Base-by-base conservation (phyloP, 2,888 invertebrate genomes). In the Lasioglossum malachurum region DNA sequence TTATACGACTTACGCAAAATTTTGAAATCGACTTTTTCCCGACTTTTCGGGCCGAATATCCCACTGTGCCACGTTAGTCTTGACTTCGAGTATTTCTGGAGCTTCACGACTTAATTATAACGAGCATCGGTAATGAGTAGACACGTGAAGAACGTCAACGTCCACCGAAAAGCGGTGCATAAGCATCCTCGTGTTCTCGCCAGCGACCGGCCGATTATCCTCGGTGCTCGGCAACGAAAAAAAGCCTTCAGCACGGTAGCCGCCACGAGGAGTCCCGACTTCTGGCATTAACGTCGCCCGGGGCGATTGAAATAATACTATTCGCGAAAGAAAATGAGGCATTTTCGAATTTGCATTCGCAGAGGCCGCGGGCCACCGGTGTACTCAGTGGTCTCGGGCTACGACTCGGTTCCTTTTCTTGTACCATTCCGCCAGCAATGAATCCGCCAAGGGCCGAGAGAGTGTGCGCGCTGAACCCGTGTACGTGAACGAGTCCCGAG, bases 341-440 rank as follows among this genome's bases (percentile, higher is more conserved):
- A 91, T 92, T 91, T 92, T 89, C 87, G 88, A 92, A 93, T 93
- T 93, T 92, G 92, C 92, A 93, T 93, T 90, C 87, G 80, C 83
- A 57, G 71, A 84, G 75, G 88, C 88, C 91, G 75, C 73, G 85
- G 80, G 89, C 79, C 84, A 83, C 76, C 69, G 80, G 75, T 91
- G 89, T 89, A 87, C 88, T 89, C 89, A 84, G 80, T 76, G 79
- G 46, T 85, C 87, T 76, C 57, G 46, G 75, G 41, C 64, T 57
- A 78, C n/a, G 69, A 31, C 72, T 27, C 67, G 64, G 35, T 64
- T 73, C 74, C 73, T 49, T 86, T 85, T 82, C 86, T 85, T 78
- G 46, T 73, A 78, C 86, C 76, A 78, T 76, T 72, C 44, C 73
- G 60, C 31, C 49, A 8, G 82, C 82, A 49, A 79, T 72, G 64